Evolutionary conservation across 2,113 vertebrate genomes (phyloP), one percentile per base, ranked within the genome.

Genomic region (Dolichallabes microphthalmus): DNA sequence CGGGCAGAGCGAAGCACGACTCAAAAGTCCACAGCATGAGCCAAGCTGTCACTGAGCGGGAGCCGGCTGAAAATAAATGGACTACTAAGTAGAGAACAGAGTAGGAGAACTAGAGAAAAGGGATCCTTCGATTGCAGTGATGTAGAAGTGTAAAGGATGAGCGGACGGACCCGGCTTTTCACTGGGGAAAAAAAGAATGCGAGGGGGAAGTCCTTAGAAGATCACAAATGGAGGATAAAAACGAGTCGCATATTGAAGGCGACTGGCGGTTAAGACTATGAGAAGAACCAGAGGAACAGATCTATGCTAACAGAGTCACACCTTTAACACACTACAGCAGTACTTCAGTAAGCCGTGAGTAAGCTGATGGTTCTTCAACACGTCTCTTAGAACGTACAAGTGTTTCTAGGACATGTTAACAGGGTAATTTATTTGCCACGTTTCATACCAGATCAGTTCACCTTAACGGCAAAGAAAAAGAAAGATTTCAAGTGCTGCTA

Each of bases 11-110:
- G 20, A 69, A 76, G 73, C 58, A 76, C 60, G 58, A 57, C 71
- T 52, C 80, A 83, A 87, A 82, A 88, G 85, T 78, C 82, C 82
- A 86, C 69, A 20, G 82, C 30, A 35, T 81, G 66, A 79, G 27
- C 15, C 77, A 25, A 7, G 17, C 85, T 86, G 87, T 52, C 84
- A 68, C 81, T 22, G 84, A 86, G 60, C 80, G 80, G 84, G 53
- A 76, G 35, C 8, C 14, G n/a, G 52, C 81, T 55, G 76, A 63
- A 71, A 77, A 63, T 63, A 82, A 80, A 76, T 61, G 79, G 63
- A 76, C 83, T 55, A 52, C 27, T 45, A 63, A 52, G 27, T 19
- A 22, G 39, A 9, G 71, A 52, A 17, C 17, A 52, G 57, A 75
- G 71, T 30, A 39, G 52, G 14, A 75, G 69, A 50, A 60, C 17